phyloP scores from a whole-genome alignment of 2,113 vertebrate species.

The Dasyurus viverrinus region DNA sequence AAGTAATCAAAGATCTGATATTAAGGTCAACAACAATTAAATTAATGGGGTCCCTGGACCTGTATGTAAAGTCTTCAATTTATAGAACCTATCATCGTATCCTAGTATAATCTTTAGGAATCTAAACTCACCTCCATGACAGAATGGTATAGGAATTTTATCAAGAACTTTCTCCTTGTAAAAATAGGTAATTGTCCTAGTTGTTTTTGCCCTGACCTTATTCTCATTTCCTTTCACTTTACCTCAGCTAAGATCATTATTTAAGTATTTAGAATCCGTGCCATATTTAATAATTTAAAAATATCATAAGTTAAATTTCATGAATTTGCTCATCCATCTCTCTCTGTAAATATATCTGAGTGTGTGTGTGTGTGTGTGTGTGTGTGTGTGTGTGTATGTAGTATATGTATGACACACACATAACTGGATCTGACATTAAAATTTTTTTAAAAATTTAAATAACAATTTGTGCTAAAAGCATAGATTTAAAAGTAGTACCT shows the following conservation, averaged over 20 bases:
- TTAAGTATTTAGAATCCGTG: not conserved
- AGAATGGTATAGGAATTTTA: not conserved
- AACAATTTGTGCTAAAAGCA: not conserved
- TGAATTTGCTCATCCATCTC: not conserved
- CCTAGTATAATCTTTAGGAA: not conserved
- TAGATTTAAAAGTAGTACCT: not conserved
- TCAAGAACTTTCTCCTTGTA: not conserved
- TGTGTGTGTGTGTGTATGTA: too few relatives aligned
- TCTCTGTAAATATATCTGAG: too few relatives aligned
- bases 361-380: too few relatives aligned
- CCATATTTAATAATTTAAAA: not conserved
- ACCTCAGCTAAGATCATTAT: not conserved
- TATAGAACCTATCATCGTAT: not conserved
- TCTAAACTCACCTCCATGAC: not conserved
- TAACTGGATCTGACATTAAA: not conserved
- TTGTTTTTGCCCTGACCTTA: not conserved
- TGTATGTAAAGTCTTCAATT: not conserved
- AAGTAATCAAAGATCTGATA: not conserved
- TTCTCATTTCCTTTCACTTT: not conserved
- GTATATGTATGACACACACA: too few relatives aligned
- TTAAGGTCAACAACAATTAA: not conserved
- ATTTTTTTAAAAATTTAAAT: not conserved
- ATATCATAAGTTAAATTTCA: not conserved
- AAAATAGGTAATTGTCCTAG: not conserved
- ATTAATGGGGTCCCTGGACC: not conserved